Conservation (phyloP, 2,113 vertebrate genomes). For the Sciurus niger region DNA sequence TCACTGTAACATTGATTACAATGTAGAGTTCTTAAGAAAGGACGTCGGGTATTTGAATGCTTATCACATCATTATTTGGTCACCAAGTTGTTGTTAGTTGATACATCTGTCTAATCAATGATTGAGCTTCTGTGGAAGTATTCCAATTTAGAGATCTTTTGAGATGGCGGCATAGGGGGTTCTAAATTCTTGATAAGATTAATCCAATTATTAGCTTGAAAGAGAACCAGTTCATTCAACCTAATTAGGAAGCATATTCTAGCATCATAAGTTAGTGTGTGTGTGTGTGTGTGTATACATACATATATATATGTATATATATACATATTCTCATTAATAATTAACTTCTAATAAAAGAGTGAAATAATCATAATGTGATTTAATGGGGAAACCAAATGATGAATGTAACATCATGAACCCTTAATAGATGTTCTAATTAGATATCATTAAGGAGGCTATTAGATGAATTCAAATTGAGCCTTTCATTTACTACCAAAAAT, state of each 20-base stretch:
- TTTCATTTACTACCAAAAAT: constrained; percentile 76
- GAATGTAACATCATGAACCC: constrained; percentile 26
- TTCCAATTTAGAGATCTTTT: not conserved
- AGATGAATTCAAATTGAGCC: constrained; percentile 65
- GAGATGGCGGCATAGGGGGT: not conserved
- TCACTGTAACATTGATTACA: not conserved
- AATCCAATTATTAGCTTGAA: constrained; percentile 54
- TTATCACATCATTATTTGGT: constrained; percentile 44
- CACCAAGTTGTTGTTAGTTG: not conserved
- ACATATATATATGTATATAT: not conserved
- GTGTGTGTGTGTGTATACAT: not conserved
- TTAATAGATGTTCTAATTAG: constrained; percentile 76
- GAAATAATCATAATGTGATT: constrained; percentile 63
- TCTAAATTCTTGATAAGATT: constrained; percentile 67
- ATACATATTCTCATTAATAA: constrained; percentile 17
- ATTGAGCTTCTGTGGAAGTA: not conserved
- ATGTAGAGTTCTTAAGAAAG: constrained; percentile 23
- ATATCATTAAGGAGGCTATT: constrained; percentile 65
- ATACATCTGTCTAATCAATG: not conserved
- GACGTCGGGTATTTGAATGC: not conserved
- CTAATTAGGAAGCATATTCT: constrained; percentile 1
- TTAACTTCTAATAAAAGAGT: constrained; percentile 54
- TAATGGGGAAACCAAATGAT: constrained; percentile 68
- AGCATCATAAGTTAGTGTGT: not conserved
- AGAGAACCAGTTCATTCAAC: constrained; percentile 22